A percentile compares a stretch with the other conserved stretches of the same genome.
Evolutionary conservation across 2,113 vertebrate genomes (phyloP).

Genomic region (Castor canadensis): DNA sequence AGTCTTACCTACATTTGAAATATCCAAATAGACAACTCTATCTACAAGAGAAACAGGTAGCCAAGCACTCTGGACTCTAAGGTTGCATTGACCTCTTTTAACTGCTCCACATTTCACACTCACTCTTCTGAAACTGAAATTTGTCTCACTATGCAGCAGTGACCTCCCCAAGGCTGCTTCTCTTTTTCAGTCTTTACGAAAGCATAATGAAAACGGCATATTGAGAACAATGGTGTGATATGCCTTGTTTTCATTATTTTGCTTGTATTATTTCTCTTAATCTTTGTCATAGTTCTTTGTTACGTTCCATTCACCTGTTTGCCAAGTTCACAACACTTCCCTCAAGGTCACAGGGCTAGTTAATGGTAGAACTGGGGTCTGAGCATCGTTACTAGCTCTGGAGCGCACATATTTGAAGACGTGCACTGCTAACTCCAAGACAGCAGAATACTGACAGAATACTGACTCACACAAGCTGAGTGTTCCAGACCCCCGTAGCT

Average conservation of each 20-base stretch:
- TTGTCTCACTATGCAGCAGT: neutral
- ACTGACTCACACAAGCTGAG: neutral
- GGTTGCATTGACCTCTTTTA: constrained; percentile 62
- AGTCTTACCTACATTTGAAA: constrained; percentile 69
- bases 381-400: neutral
- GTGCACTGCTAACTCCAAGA: neutral
- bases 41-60: constrained; percentile 58
- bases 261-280: neutral
- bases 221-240: neutral
- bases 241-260: neutral
- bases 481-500: neutral
- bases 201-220: neutral
- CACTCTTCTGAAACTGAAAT: constrained; percentile 20
- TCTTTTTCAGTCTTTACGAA: neutral
- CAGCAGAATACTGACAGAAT: neutral
- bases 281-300: neutral
- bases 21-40: constrained; percentile 81
- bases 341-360: neutral
- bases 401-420: neutral
- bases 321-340: neutral
- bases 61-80: constrained; percentile 64
- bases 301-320: neutral
- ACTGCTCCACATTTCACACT: neutral
- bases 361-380: neutral
- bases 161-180: neutral